phyloP scores from a whole-genome alignment of 2,888 invertebrate genomes.

The Chironomus tentans region DNA sequence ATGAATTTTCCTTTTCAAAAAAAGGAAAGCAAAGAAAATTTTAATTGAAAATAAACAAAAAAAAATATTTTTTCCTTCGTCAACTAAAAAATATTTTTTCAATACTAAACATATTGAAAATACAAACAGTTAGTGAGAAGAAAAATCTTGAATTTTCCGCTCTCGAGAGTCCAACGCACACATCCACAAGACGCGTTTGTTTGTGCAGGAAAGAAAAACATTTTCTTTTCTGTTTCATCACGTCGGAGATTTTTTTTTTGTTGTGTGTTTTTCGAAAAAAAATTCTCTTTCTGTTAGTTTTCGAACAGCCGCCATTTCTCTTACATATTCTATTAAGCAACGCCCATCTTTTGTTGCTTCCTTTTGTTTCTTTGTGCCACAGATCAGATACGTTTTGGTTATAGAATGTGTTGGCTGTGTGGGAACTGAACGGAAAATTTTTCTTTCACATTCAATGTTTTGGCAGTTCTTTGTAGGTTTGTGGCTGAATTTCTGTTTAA shows the following conservation, averaged over 20 bases:
- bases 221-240: neutral
- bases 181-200: neutral
- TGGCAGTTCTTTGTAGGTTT: neutral
- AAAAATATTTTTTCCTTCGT: neutral
- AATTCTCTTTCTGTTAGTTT: neutral
- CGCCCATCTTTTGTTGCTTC: neutral
- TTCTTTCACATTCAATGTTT: neutral
- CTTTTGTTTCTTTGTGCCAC: neutral
- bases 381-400: neutral
- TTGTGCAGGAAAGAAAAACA: slow-evolving; percentile 1
- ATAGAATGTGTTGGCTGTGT: neutral
- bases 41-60: neutral
- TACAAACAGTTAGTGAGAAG: neutral
- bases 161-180: neutral
- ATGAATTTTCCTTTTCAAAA: too few species aligned
- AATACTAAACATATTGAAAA: neutral
- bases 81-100: too few species aligned
- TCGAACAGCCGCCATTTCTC: slow-evolving; percentile 22
- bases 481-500: too few species aligned
- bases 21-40: too few species aligned
- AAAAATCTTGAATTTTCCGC: neutral
- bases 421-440: neutral
- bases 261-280: neutral
- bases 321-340: neutral
- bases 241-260: neutral